A percentile compares a stretch with the other conserved stretches of the same genome.
These are phyloP conservation scores for Noctua pronuba DNA, from an alignment of 2,888 invertebrate genomes.

Conservation along the genomic window DNA sequence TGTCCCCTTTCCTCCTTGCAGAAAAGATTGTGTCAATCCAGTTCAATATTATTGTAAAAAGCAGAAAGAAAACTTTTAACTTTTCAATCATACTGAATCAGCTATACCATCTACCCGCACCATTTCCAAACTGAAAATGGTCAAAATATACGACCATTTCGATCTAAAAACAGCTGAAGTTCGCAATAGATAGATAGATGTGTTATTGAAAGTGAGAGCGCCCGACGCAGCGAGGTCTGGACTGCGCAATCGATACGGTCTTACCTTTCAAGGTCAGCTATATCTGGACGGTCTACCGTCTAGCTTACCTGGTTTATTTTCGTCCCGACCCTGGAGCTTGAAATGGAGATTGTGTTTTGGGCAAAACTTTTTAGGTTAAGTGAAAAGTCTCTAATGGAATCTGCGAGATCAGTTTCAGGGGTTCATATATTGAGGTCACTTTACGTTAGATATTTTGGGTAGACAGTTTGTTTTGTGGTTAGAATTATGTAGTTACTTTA, in stretches of 20 bases:
- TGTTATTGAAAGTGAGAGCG: conserved; percentile 53
- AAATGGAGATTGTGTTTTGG: conserved; percentile 38
- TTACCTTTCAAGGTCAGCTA: conserved; percentile 57
- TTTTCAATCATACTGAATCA: background rate
- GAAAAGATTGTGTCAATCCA: background rate
- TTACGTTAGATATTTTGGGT: background rate
- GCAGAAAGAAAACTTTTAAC: too few species aligned
- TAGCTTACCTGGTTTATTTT: conserved; percentile 38
- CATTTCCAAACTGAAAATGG: background rate
- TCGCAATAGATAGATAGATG: conserved; percentile 5
- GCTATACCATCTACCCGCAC: background rate
- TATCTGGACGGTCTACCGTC: conserved; percentile 29
- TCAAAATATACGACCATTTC: conserved; percentile 13
- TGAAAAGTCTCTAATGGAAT: background rate
- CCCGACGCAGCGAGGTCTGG: conserved; percentile 57
- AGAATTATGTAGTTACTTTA: background rate
- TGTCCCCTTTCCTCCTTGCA: too few species aligned
- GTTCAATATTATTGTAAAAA: background rate
- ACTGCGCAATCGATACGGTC: conserved; percentile 56
- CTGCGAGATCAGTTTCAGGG: background rate
- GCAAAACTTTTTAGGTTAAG: conserved; percentile 9
- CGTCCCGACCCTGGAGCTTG: conserved; percentile 5
- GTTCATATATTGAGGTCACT: background rate
- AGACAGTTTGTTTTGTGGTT: background rate
- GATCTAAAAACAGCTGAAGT: conserved; percentile 16